Evolutionary conservation across 2,113 vertebrate genomes (phyloP), one percentile per base, ranked within the genome.

Genomic region (Podarcis raffonei): DNA sequence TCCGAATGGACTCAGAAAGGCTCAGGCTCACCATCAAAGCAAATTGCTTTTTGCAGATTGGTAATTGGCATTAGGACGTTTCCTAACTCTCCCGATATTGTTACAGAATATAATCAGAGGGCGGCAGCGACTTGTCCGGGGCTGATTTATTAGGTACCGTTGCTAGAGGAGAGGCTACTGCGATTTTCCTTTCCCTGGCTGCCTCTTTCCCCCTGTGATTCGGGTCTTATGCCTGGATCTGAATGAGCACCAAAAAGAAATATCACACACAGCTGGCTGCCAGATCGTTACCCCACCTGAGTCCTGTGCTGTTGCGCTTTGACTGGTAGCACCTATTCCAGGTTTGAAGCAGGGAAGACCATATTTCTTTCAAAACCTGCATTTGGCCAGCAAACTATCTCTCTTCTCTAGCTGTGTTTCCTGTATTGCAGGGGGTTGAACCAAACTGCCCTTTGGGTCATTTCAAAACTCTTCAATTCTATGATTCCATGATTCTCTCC

Each of bases 81-180:
- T 86, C 76, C 74, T 37, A 32, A 25, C 82, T 16, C 77, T 8
- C 39, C 7, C 65, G 82, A 62, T 77, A 86, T 90, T 83, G 48
- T 39, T 90, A 32, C 90, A 15, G 62, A 85, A 89, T 91, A 83
- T 48, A 93, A 93, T 88, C 42, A 90, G 90, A 91, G 87, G 80
- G 0, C 87, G 23, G 72, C 77, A n/a, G 71, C 5, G 5, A 84
- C 5, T 91, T 23, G 81, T 71, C 89, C 86, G 83, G 4, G 1
- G 35, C n/a, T n/a, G 57, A 91, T 93, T 91, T 72, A 87, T 82
- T 48, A 53, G 30, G 23, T 71, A 32, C 3, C 1, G 57, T 12
- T 35, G 23, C 83, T 30, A 75, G 32, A 83, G 3, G 81, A 78
- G n/a, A 0, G 74, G 48, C 22, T 84, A 9, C 23, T 5, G 32